A percentile compares a stretch with the other conserved stretches of the same genome.
Evolutionary conservation across 2,888 invertebrate genomes (phyloP).

Genomic region (Trissolcus japonicus): DNA sequence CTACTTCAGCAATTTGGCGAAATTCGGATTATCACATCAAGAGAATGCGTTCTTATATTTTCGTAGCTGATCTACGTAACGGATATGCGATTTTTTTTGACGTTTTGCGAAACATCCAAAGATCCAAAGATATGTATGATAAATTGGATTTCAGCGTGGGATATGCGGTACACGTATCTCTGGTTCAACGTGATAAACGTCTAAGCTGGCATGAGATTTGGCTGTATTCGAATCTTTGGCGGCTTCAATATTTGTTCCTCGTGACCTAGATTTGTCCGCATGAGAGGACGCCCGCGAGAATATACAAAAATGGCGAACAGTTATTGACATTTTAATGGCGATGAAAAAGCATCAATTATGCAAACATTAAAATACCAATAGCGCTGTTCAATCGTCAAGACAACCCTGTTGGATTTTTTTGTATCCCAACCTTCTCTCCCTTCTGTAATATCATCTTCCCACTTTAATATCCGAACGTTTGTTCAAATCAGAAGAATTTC

Average conservation of each 20-base stretch:
- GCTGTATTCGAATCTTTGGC: conserved; percentile 61
- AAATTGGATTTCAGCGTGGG: conserved; percentile 52
- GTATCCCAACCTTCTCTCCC: conserved; percentile 10
- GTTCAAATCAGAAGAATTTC: not conserved
- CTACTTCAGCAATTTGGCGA: too few relatives aligned
- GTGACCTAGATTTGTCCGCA: conserved; percentile 56
- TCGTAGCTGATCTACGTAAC: conserved; percentile 34
- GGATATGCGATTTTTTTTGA: conserved; percentile 47
- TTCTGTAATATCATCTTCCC: conserved; percentile 31
- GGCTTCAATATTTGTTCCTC: conserved; percentile 58
- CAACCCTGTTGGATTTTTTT: conserved; percentile 49
- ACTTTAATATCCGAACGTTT: conserved; percentile 29
- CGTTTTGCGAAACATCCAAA: conserved; percentile 48
- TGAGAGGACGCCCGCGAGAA: conserved; percentile 51
- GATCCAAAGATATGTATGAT: conserved; percentile 50
- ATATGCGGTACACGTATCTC: conserved; percentile 56
- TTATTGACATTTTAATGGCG: conserved; percentile 57
- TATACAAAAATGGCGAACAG: conserved; percentile 50
- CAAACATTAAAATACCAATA: conserved; percentile 56
- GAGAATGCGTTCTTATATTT: conserved; percentile 40
- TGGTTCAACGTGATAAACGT: conserved; percentile 55
- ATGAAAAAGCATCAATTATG: conserved; percentile 34
- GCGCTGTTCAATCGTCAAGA: conserved; percentile 14
- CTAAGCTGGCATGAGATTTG: conserved; percentile 60
- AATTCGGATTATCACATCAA: conserved; percentile 32